A percentile compares a stretch with the other conserved stretches of the same genome.
Evolutionary conservation across 2,888 invertebrate species (phyloP).

Genomic region (Synanthedon tipuliformis): DNA sequence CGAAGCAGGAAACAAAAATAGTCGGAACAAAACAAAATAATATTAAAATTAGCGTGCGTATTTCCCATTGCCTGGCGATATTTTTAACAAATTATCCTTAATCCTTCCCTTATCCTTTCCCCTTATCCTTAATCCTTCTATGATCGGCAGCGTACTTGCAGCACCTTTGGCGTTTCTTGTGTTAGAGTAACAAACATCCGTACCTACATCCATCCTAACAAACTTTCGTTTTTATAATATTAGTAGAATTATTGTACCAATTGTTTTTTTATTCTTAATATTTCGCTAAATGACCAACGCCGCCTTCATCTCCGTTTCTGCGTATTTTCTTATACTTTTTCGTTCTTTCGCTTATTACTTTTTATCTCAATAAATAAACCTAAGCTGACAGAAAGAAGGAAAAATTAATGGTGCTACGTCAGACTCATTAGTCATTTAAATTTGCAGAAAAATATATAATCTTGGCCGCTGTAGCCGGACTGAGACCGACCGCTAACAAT

Average conservation of each 20-base stretch:
- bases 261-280: constrained; percentile 17
- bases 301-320: constrained; percentile 11
- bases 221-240: constrained; percentile 1
- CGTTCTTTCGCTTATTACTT: not conserved
- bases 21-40: too few relatives aligned
- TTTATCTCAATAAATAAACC: not conserved
- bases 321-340: constrained; percentile 4
- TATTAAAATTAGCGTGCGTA: too few relatives aligned
- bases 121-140: too few relatives aligned
- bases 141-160: too few relatives aligned
- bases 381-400: not conserved
- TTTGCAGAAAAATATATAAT: not conserved
- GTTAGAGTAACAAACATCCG: too few relatives aligned
- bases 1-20: too few relatives aligned
- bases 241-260: constrained; percentile 7
- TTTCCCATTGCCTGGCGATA: too few relatives aligned
- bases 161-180: too few relatives aligned
- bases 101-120: too few relatives aligned
- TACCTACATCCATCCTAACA: not conserved
- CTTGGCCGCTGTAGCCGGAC: too few relatives aligned
- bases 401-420: not conserved
- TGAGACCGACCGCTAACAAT: too few relatives aligned
- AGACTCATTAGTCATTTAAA: not conserved
- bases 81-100: too few relatives aligned
- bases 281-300: constrained; percentile 21